These are phyloP conservation scores for Marmota flaviventris DNA, from an alignment of 2,113 vertebrate species.

Conservation along the genomic window DNA sequence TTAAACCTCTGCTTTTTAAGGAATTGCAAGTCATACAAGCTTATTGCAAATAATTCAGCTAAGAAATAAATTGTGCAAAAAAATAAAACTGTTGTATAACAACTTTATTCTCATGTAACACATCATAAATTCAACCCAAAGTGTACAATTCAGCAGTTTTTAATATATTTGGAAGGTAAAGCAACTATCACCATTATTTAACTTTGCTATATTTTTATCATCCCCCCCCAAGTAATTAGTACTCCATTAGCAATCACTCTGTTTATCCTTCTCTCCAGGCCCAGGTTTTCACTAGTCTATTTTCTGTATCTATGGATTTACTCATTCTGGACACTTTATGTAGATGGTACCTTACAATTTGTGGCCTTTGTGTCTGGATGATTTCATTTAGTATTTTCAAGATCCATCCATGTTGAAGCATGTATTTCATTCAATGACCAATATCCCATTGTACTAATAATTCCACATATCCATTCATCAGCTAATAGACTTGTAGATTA, in stretches of 20 bases:
- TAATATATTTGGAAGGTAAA: constrained; percentile 21
- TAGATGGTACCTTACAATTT: background rate
- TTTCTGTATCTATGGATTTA: background rate
- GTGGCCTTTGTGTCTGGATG: background rate
- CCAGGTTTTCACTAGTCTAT: background rate
- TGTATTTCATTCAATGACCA: background rate
- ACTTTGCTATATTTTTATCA: constrained; percentile 20
- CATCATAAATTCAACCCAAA: background rate
- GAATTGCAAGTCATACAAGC: background rate
- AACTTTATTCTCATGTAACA: background rate
- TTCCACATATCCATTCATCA: background rate
- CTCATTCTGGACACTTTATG: background rate
- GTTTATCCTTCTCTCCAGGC: background rate
- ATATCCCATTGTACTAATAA: background rate
- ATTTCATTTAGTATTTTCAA: constrained; percentile 43
- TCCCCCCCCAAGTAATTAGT: background rate
- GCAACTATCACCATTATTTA: background rate
- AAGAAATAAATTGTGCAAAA: constrained; percentile 42
- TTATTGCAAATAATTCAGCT: constrained; percentile 1
- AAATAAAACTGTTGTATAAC: constrained; percentile 44
- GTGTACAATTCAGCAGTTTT: background rate
- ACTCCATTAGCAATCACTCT: background rate
- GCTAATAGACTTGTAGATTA: background rate
- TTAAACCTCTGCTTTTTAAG: background rate
- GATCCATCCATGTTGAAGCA: background rate